Base-by-base conservation (phyloP, 2,113 vertebrate genomes). In the Syrrhaptes paradoxus region DNA sequence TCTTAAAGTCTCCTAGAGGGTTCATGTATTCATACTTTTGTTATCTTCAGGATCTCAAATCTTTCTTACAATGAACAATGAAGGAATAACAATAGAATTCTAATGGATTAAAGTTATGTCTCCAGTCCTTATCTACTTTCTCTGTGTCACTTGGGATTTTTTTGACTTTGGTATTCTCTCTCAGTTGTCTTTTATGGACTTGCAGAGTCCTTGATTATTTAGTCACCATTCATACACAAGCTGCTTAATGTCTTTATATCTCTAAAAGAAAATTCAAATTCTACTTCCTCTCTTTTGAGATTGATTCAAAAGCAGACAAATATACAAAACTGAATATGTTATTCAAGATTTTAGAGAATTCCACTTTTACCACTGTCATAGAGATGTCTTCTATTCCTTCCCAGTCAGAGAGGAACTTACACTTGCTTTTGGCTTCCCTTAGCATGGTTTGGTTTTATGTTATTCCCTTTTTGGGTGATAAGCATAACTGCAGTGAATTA, bases 251-350 rank as follows among this genome's bases (percentile, higher is more conserved):
- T 45, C 38, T 77, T 89, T 65, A 55, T 21, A 48, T 49, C 8
- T 54, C n/a, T 48, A 38, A 67, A 72, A 75, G 71, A 32, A 6
- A 45, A 7, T 5, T 52, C 8, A 31, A 51, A 10, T 76, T 49
- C 63, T 80, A 28, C 6, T 73, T 59, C 45, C 26, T 83, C 11
- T n/a, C 5, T 58, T 87, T 89, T 63, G 24, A 65, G 45, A 68
- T 11, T 45, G 24, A 67, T 5, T 65, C 17, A 89, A 11, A 86
- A 67, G 3, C 10, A 80, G 10, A 45, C 21, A 65, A 80, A 87
- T n/a, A 81, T 80, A 68, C 15, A 77, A 12, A 85, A 77, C 21
- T 17, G 7, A 0, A 0, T 28, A 26, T 14, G 15, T n/a, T 83
- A 63, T 17, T 67, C 17, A 51, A 32, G 21, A 28, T 72, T 76